Base-by-base conservation (phyloP, 1,140 invertebrate genomes). In the Euwallacea similis region DNA sequence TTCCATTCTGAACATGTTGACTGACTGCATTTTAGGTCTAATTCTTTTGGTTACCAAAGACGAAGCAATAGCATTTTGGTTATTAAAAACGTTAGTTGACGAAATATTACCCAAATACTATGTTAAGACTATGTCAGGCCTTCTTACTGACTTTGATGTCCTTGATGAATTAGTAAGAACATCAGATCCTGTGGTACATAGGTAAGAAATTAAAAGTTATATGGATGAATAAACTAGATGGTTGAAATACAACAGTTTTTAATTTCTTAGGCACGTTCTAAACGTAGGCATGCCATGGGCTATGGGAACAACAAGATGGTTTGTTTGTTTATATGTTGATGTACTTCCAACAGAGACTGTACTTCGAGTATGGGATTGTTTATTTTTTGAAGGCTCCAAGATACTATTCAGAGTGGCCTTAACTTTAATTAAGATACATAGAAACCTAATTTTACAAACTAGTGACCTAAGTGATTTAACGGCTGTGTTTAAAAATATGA, bases 331-430 rank as follows among this genome's bases (percentile, higher is more conserved):
- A 7, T 97, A 91, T 82, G 92, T 91, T 56, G 95, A 97, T 85
- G 93, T 96, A 69, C 84, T 97, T 61, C 95, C 94, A 10, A 90
- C 92, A 68, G 95, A 97, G 87, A 97, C 95, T 42, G 93, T 95
- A 44, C 82, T 97, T 2, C 85, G 95, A 76, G 91, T 97, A 80
- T 97, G 96, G 96, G 96, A 98, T 82, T 96, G 94, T 77, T 83
- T 98, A 53, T 96, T 98, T 82, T 91, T 93, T 75, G 96, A 98
- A 84, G 96, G 96, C 16, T 92, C 90, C 47, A 98, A 79, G 76
- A 85, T 87, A 46, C 74, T 97, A 13, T 93, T 96, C 76, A 85
- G 94, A 76, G 94, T 96, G n/a, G 91, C 91, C 73, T 79, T 96
- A 55, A 92, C 93, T 16, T 84, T 97, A 53, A 90, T 97, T 54